Evolutionary conservation across 30 jellyfish, hydroid and myxozoan genomes (phyloP).

Genomic region (Aurelia coerulea): DNA sequence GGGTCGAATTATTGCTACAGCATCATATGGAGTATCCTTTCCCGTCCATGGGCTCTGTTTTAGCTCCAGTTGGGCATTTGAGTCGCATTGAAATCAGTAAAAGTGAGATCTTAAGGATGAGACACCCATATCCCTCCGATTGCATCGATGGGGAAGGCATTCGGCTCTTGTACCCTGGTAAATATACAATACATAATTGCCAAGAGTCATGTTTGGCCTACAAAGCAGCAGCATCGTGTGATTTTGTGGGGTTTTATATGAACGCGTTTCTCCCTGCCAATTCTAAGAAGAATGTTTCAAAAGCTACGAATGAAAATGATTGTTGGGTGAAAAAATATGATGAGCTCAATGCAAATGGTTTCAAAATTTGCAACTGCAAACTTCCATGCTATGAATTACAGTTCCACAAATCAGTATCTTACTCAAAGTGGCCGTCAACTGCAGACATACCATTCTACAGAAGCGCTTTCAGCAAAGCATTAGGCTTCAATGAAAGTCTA

Average conservation of each 20-base stretch:
- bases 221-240: constrained; percentile 12
- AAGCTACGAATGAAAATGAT: background rate
- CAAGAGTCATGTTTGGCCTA: constrained; percentile 43
- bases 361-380: constrained; percentile 35
- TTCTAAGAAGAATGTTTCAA: background rate
- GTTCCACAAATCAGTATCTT: constrained; percentile 23
- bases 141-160: constrained; percentile 35
- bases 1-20: constrained; percentile 40
- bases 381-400: constrained; percentile 57
- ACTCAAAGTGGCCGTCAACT: constrained; percentile 70
- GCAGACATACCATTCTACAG: constrained; percentile 31
- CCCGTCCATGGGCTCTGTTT: constrained; percentile 14
- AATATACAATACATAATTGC: constrained; percentile 41
- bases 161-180: constrained; percentile 34
- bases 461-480: constrained; percentile 29
- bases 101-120: constrained; percentile 7
- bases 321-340: constrained; percentile 8
- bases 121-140: constrained; percentile 52
- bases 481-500: constrained; percentile 12
- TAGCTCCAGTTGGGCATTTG: constrained; percentile 39
- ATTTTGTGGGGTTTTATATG: background rate
- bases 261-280: constrained; percentile 33
- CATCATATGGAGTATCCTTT: constrained; percentile 49
- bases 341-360: constrained; percentile 3
- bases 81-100: constrained; percentile 27